Conservation (phyloP, 2,113 vertebrate species). For the Poeciliopsis prolifica region DNA sequence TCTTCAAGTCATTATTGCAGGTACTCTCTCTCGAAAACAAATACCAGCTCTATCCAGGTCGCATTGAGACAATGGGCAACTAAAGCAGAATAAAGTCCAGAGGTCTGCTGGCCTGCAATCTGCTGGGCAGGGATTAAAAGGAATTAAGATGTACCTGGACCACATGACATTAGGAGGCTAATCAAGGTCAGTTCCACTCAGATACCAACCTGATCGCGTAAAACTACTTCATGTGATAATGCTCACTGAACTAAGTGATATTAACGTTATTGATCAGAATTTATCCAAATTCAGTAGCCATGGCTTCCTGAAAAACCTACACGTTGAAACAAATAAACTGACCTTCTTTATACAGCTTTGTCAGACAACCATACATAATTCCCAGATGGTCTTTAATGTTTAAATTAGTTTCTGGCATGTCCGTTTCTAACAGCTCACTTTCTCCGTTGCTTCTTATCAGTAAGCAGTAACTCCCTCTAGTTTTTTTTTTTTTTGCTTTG, state of each 20-base stretch:
- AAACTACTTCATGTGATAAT: not conserved
- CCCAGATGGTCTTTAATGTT: not conserved
- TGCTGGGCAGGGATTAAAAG: conserved; percentile 62
- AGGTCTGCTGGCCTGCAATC: conserved; percentile 56
- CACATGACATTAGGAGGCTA: conserved; percentile 53
- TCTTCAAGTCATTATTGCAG: not conserved
- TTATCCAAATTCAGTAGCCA: not conserved
- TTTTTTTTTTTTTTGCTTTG: too few relatives aligned
- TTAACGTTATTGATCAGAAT: not conserved
- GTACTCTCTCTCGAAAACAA: not conserved
- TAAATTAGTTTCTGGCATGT: too few relatives aligned
- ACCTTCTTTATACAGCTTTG: not conserved
- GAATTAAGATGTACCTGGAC: conserved; percentile 63
- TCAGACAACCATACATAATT: not conserved
- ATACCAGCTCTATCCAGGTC: not conserved
- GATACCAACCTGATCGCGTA: not conserved
- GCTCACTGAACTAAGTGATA: not conserved
- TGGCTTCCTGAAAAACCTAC: not conserved
- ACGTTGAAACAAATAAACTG: too few relatives aligned
- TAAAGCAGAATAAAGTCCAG: conserved; percentile 1
- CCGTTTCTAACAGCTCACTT: too few relatives aligned
- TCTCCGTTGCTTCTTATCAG: not conserved
- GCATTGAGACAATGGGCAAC: conserved; percentile 4
- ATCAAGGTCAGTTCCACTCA: conserved; percentile 58
- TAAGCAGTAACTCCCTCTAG: not conserved